These are phyloP conservation scores for Rhinoraja longicauda DNA, from an alignment of 2,797 vertebrate genomes.

Conservation along the genomic window DNA sequence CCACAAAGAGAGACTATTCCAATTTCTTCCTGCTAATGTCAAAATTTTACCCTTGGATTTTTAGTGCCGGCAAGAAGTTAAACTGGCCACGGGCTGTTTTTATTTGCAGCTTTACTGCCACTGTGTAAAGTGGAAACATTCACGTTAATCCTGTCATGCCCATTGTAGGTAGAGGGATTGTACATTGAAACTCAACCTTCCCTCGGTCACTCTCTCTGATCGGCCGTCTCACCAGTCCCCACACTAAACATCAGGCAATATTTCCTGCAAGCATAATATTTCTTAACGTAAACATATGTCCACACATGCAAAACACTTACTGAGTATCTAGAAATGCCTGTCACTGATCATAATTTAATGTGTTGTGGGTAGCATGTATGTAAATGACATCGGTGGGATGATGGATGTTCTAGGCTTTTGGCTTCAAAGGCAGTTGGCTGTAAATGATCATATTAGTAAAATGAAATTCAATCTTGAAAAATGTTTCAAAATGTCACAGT, in stretches of 20 bases:
- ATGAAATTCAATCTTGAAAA: not conserved
- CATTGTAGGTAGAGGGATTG: no score
- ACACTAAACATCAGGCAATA: not conserved
- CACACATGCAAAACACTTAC: not conserved
- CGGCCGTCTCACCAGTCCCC: no score
- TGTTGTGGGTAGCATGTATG: not conserved
- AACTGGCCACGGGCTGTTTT: not conserved
- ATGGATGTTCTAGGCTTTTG: not conserved
- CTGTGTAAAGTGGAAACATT: no score
- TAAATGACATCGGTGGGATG: not conserved
- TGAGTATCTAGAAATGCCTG: not conserved
- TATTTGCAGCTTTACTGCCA: not conserved
- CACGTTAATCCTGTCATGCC: no score
- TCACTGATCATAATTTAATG: not conserved
- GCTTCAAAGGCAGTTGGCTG: not conserved
- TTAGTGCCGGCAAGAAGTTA: not conserved
- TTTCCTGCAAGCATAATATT: not conserved
- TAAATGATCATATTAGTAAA: not conserved
- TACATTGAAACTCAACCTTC: no score
- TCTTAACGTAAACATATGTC: not conserved
- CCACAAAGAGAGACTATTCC: not conserved
- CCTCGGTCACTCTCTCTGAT: no score
- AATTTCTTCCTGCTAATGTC: not conserved
- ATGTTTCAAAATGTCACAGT: constrained; percentile 7
- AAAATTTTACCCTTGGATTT: not conserved